Base-by-base conservation (phyloP, 2,113 vertebrate species). In the Marmota monax region DNA sequence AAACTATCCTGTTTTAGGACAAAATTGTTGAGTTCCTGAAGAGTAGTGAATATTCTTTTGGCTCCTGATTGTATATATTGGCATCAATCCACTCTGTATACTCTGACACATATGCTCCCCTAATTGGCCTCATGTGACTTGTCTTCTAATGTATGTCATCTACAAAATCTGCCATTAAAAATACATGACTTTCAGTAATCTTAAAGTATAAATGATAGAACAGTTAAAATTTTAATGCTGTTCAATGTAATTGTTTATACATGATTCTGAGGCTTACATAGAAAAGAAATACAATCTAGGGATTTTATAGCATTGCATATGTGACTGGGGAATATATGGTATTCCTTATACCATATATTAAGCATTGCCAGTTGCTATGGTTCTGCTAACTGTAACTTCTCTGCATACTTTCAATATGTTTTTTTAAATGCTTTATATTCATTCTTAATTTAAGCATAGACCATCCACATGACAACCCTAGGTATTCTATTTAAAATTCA, bases 141-240 rank as follows among this genome's bases (percentile, higher is more conserved):
- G 27, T 22, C 4, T 78, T 63, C 23, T 93, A 53, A 56, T 37
- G 14, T 73, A 39, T 23, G 45, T 51, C 23, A 29, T 20, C 11
- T n/a, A 78, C 1, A 78, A 18, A 72, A 74, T 65, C 4, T 32
- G 8, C 7, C 79, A 1, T 48, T 84, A 89, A 73, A 83, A 72
- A 53, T 65, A 72, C 0, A 42, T 45, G 3, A 0, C 2, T 65
- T 69, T 79, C 32, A 16, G 7, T 88, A 79, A 79, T 42, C 53
- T 61, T 37, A 48, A 95, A 61, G 22, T 74, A 61, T 69, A 95
- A 90, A 53, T 45, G 22, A 45, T 9, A 78, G 32, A 69, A 37
- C 76, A 76, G 32, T 20, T 73, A 88, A 92, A 12, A 2, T 7
- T 51, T 42, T 27, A 73, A 17, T 0, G 61, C 10, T 73, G 7